Evolutionary conservation across 1,140 invertebrate species (phyloP).

Genomic region (Charaxes varanes): DNA sequence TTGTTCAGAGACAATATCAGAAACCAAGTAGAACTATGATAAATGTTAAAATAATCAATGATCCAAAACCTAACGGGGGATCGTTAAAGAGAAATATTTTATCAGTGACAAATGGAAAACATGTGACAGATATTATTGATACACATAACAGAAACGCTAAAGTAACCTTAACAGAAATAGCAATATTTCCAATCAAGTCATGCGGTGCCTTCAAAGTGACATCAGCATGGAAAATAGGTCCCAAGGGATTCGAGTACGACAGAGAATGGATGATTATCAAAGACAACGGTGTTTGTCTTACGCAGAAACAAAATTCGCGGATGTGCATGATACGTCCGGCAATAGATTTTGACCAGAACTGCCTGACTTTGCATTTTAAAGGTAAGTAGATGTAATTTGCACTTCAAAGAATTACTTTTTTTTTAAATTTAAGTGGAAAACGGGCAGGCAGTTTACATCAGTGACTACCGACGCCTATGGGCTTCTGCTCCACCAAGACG

Average conservation of each 20-base stretch:
- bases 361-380: conserved; percentile 80
- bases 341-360: conserved; percentile 77
- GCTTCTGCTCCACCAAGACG: too few species aligned
- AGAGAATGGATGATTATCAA: conserved; percentile 94
- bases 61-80: conserved; percentile 13
- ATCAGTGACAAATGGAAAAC: conserved; percentile 16
- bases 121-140: conserved; percentile 10
- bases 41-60: conserved; percentile 14
- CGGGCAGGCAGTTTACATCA: too few species aligned
- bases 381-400: too few species aligned
- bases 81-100: conserved; percentile 22
- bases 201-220: conserved; percentile 85
- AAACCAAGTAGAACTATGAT: conserved; percentile 34
- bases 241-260: conserved; percentile 89
- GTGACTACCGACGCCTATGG: too few species aligned
- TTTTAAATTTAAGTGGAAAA: too few species aligned
- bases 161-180: conserved; percentile 77
- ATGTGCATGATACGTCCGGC: conserved; percentile 88
- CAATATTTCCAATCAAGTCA: conserved; percentile 95
- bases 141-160: conserved; percentile 18
- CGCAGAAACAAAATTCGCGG: conserved; percentile 88
- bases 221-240: conserved; percentile 81
- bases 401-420: too few species aligned
- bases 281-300: conserved; percentile 84
- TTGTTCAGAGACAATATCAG: conserved; percentile 63